These are phyloP conservation scores for Chiroxiphia lanceolata DNA, from an alignment of 2,797 vertebrate species.

Conservation along the genomic window DNA sequence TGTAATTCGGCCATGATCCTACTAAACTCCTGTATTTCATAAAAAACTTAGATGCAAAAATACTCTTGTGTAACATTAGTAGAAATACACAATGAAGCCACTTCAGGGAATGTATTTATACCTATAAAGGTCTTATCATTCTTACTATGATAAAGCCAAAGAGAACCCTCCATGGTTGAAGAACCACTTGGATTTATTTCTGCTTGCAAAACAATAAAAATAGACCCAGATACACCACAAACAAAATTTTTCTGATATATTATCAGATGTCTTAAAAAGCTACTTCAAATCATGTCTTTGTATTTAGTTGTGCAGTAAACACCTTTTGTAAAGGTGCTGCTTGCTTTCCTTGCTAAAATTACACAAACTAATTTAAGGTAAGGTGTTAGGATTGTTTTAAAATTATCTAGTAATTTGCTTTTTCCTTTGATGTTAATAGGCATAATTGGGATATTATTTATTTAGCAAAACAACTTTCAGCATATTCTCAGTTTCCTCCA, in stretches of 20 bases:
- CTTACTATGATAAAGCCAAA: background rate
- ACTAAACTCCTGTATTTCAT: background rate
- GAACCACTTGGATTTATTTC: background rate
- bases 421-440: conserved; percentile 10
- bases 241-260: background rate
- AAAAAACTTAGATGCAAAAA: background rate
- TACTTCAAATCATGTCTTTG: background rate
- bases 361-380: background rate
- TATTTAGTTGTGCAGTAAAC: background rate
- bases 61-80: background rate
- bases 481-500: background rate
- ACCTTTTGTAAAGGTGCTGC: background rate
- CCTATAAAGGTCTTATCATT: background rate
- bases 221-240: background rate
- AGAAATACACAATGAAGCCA: background rate
- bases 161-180: background rate
- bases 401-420: conserved; percentile 27
- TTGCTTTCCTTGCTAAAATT: background rate
- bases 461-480: background rate
- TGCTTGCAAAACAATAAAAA: background rate
- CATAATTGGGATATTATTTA: conserved; percentile 16
- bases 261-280: background rate
- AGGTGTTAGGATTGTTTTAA: background rate
- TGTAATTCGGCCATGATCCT: background rate
- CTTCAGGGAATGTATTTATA: background rate